phyloP scores from a whole-genome alignment of 1,140 invertebrate species.

The Cydia splendana region DNA sequence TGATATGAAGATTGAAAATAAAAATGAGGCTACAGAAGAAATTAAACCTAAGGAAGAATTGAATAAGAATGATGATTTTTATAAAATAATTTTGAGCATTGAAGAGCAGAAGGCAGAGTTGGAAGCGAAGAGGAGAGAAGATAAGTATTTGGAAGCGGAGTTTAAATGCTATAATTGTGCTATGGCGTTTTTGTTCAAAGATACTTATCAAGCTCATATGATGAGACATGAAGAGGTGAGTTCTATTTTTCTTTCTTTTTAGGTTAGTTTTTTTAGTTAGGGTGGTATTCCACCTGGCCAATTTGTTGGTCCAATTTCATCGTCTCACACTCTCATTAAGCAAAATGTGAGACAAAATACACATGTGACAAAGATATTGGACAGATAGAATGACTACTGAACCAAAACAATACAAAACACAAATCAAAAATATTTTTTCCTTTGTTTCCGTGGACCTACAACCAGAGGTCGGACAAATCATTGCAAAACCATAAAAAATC shows the following conservation, averaged over 20 bases:
- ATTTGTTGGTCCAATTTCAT: no score
- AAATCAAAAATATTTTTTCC: no score
- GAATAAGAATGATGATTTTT: conserved; percentile 48
- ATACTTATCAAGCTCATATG: conserved; percentile 73
- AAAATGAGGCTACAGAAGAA: conserved; percentile 33
- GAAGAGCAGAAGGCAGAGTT: conserved; percentile 73
- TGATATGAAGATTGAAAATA: not conserved
- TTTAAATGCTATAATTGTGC: conserved; percentile 74
- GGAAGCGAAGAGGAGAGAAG: conserved; percentile 60
- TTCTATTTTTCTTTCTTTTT: not conserved
- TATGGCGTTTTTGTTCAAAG: conserved; percentile 68
- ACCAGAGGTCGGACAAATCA: no score
- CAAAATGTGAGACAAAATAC: no score
- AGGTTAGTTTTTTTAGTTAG: no score
- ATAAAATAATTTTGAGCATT: conserved; percentile 55
- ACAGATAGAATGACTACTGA: no score
- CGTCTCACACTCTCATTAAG: no score
- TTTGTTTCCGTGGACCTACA: no score
- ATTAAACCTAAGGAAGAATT: conserved; percentile 41
- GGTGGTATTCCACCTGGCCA: no score
- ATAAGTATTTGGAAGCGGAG: conserved; percentile 68
- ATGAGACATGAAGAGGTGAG: conserved; percentile 74
- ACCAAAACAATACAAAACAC: no score
- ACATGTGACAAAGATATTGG: no score
- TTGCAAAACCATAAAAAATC: no score